Evolutionary conservation across 2,888 invertebrate genomes (phyloP).

Genomic region (Amphipoea lucens): DNA sequence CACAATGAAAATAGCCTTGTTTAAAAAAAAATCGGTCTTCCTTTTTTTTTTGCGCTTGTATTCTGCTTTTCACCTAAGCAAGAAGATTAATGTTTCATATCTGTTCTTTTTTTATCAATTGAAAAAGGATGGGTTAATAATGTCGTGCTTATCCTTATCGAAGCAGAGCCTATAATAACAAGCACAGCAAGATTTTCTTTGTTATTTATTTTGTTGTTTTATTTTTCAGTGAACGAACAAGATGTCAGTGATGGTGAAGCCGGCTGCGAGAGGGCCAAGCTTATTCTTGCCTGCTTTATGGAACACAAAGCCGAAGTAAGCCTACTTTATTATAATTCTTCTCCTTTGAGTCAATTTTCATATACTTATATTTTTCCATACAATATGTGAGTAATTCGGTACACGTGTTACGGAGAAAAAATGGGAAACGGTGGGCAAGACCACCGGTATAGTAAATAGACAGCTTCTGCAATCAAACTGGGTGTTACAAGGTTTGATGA

Average conservation of each 20-base stretch:
- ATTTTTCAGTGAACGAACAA: slow-evolving; percentile 63
- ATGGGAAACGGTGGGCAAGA: background rate
- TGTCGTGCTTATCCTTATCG: too few species aligned
- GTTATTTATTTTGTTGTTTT: background rate
- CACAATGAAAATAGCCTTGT: background rate
- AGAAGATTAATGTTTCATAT: background rate
- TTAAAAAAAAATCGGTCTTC: too few species aligned
- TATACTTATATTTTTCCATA: background rate
- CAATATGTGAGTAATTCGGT: too few species aligned
- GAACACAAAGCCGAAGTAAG: slow-evolving; percentile 59
- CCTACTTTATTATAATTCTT: background rate
- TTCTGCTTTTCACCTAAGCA: background rate
- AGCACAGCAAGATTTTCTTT: background rate
- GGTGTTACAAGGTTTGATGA: background rate
- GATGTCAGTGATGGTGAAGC: slow-evolving; percentile 72
- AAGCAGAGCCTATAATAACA: background rate
- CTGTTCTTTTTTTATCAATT: background rate
- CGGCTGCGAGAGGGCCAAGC: slow-evolving; percentile 75
- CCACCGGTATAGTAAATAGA: background rate
- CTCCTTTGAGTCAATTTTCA: background rate
- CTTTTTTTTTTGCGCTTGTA: background rate
- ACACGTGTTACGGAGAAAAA: background rate
- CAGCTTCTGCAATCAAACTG: background rate
- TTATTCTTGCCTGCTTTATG: slow-evolving; percentile 60
- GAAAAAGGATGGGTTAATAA: background rate